phyloP scores from a whole-genome alignment of 2,797 vertebrate genomes.

The Ctenopoma multispine region DNA sequence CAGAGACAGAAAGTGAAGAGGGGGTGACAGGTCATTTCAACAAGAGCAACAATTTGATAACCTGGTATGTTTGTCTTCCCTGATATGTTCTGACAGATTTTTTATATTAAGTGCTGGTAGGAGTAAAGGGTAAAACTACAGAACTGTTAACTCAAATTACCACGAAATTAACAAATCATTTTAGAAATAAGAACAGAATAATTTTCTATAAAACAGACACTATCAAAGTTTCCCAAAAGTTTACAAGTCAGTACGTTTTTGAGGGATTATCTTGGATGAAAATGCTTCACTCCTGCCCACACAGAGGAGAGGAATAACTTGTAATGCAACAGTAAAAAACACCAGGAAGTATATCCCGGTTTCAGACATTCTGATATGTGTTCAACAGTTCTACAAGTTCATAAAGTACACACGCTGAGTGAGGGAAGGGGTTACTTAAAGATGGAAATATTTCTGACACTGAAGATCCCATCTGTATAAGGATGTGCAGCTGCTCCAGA shows the following conservation, averaged over 20 bases:
- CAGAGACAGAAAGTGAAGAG: conserved; percentile 39
- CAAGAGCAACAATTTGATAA: conserved; percentile 16
- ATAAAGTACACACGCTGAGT: conserved; percentile 22
- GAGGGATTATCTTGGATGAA: not conserved
- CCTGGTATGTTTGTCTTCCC: not conserved
- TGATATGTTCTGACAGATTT: too few relatives aligned
- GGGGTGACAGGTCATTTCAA: conserved; percentile 18
- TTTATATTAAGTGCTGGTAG: too few relatives aligned
- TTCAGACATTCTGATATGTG: not conserved
- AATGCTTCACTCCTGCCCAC: too few relatives aligned
- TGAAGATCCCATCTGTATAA: conserved; percentile 31
- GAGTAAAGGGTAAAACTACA: too few relatives aligned
- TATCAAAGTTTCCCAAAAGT: too few relatives aligned
- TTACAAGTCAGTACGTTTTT: not conserved
- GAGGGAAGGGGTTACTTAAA: conserved; percentile 17
- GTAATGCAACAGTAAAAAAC: not conserved
- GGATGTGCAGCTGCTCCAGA: conserved; percentile 70
- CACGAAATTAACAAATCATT: too few relatives aligned
- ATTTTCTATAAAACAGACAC: too few relatives aligned
- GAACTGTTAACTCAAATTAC: too few relatives aligned
- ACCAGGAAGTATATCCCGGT: not conserved
- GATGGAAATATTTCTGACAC: conserved; percentile 29
- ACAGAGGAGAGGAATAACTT: not conserved
- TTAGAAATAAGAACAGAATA: too few relatives aligned
- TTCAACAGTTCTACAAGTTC: not conserved